These are phyloP conservation scores for Botrylloides violaceus DNA, from an alignment of 23 tunicate genomes.

Conservation along the genomic window DNA sequence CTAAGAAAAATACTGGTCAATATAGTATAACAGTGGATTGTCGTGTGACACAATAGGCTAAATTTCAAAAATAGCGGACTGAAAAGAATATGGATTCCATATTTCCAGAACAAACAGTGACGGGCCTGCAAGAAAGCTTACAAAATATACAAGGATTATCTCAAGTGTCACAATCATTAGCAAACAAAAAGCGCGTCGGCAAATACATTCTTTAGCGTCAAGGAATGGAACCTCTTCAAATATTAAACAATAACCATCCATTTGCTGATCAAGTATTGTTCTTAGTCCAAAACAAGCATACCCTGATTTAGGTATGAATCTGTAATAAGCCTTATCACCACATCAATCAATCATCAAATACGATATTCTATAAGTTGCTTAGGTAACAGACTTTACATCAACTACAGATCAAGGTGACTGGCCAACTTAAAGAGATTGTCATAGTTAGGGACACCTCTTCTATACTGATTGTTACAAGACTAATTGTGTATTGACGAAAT, in stretches of 20 bases:
- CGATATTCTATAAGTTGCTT: too few relatives aligned
- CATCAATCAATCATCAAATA: too few relatives aligned
- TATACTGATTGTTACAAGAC: too few relatives aligned
- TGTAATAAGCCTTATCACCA: too few relatives aligned
- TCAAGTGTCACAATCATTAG: constrained; percentile 2
- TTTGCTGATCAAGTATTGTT: background rate
- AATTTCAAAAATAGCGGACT: background rate
- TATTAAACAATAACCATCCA: background rate
- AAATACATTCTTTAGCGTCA: background rate
- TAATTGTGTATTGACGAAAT: too few relatives aligned
- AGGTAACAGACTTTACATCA: too few relatives aligned
- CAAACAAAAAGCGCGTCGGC: background rate
- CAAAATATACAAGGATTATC: background rate
- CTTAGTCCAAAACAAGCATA: too few relatives aligned
- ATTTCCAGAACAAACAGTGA: background rate
- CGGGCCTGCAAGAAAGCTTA: background rate
- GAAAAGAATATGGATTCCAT: background rate
- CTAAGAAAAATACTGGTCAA: background rate
- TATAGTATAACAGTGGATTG: constrained; percentile 4
- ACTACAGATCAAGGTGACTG: too few relatives aligned
- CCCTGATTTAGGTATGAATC: too few relatives aligned
- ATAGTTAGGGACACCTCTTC: too few relatives aligned
- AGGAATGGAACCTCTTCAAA: background rate
- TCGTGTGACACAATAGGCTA: background rate
- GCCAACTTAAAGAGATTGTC: too few relatives aligned